Percentiles rank a stretch among this genome's conserved stretches.
phyloP scores from a whole-genome alignment of 1,140 invertebrate species.

The Armadillidium nasatum region DNA sequence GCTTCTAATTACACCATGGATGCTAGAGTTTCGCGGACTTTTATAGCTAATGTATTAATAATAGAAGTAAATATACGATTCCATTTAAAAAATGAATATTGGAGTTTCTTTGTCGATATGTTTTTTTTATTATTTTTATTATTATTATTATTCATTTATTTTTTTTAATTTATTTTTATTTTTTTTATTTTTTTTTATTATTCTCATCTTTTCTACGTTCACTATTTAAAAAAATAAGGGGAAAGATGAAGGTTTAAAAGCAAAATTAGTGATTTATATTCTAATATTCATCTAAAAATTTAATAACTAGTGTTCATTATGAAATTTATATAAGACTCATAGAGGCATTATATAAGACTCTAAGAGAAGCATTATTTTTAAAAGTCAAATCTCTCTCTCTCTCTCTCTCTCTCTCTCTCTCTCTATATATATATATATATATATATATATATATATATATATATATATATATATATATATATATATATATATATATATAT shows the following conservation, averaged over 20 bases:
- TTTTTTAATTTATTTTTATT: not conserved
- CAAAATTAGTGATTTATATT: constrained; percentile 6
- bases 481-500: constrained; percentile 14
- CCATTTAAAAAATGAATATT: constrained; percentile 8
- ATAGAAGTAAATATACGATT: constrained; percentile 8
- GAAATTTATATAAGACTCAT: no score
- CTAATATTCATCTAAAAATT: not conserved
- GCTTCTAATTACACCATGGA: constrained; percentile 12
- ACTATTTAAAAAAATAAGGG: not conserved
- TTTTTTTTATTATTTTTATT: not conserved
- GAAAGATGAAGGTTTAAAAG: not conserved
- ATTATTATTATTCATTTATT: not conserved
- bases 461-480: constrained; percentile 11
- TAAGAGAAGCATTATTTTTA: no score
- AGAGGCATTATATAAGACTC: no score
- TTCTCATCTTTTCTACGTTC: not conserved
- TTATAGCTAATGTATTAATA: constrained; percentile 14
- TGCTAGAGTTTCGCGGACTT: not conserved
- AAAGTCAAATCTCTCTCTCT: no score
- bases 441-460: not conserved
- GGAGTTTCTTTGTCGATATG: not conserved
- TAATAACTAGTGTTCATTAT: not conserved
- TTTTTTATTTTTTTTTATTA: not conserved
- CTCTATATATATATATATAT: not conserved
- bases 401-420: no score